These are phyloP conservation scores for Leuctra nigra DNA, from an alignment of 2,888 invertebrate species.

Conservation along the genomic window DNA sequence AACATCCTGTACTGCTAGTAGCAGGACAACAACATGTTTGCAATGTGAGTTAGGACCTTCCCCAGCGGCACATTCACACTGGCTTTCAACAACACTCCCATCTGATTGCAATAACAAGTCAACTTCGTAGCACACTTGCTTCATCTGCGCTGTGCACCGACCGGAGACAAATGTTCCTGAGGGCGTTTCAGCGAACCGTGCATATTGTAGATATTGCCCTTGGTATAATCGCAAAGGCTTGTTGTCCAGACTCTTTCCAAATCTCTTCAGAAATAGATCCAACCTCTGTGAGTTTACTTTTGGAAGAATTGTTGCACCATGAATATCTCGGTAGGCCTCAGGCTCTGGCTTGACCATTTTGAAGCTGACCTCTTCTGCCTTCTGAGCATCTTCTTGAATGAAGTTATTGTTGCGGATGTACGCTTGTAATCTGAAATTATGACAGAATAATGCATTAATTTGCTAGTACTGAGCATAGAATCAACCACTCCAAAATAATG, in stretches of 20 bases:
- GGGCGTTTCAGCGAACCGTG: neutral
- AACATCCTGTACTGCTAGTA: slow-evolving; percentile 7
- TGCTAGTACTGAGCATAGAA: too few relatives aligned
- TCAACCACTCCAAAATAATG: too few relatives aligned
- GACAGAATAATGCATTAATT: too few relatives aligned
- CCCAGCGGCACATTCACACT: slow-evolving; percentile 26
- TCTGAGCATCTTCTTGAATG: neutral
- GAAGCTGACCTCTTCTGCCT: neutral
- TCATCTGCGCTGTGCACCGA: slow-evolving; percentile 22
- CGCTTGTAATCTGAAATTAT: slow-evolving; percentile 3
- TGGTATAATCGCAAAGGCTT: neutral
- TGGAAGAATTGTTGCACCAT: neutral
- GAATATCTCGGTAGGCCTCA: neutral
- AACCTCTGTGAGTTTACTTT: neutral
- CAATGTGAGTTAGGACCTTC: slow-evolving; percentile 20
- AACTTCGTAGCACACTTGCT: slow-evolving; percentile 22
- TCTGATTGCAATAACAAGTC: slow-evolving; percentile 13
- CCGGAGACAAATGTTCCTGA: slow-evolving; percentile 9
- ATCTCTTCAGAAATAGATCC: neutral
- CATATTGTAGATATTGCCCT: neutral
- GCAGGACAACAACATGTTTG: slow-evolving; percentile 23
- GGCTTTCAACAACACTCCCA: slow-evolving; percentile 18
- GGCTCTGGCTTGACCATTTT: neutral
- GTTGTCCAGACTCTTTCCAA: neutral
- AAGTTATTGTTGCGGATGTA: neutral